Base-by-base conservation (phyloP, 2,888 invertebrate genomes). In the Neoscelio sp. region DNA sequence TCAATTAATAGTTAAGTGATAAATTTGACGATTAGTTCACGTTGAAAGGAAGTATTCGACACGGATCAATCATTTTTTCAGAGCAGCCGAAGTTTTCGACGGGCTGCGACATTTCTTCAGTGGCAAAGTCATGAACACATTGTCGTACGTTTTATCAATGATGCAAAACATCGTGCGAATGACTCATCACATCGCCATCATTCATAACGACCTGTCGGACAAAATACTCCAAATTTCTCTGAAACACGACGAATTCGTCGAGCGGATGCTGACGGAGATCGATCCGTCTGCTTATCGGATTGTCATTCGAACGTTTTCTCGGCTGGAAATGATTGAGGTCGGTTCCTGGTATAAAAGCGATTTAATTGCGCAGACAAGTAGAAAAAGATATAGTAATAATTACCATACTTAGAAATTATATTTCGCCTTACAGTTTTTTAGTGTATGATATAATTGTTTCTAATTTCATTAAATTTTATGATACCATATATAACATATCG, bases 51-150 rank as follows among this genome's bases (percentile, higher is more conserved):
- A 23, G 12, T 48, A 15, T n/a, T n/a, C 30, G 15, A 58, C 12
- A 7, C 18, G 5, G 26, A 54, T 46, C 28, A 30, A 73, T 74
- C 5, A 1, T 54, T 42, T 48, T 89, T 70, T 80, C 85, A 84
- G 91, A 85, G 64, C 88, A 64, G 76, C 83, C 74, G 81, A 89
- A 82, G 64, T 87, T 13, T 70, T 87, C 10, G 86, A 87, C 48
- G 84, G 81, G 0, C 67, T 89, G 1, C 80, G 70, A 52, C 40
- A 82, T 5, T 82, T 85, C 12, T 83, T 89, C 28, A 83, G 86
- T 0, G 80, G 80, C 0, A 85, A 85, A 1, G 42, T 88, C 28
- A 62, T 89, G 42, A 88, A 86, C 46, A 76, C 79, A 0, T 3
- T 87, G 17, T 84, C 87, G 1, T 88, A 89, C 62, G 1, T 85